Evolutionary conservation across 2,888 invertebrate species (phyloP).

Genomic region (Machimus rusticus): DNA sequence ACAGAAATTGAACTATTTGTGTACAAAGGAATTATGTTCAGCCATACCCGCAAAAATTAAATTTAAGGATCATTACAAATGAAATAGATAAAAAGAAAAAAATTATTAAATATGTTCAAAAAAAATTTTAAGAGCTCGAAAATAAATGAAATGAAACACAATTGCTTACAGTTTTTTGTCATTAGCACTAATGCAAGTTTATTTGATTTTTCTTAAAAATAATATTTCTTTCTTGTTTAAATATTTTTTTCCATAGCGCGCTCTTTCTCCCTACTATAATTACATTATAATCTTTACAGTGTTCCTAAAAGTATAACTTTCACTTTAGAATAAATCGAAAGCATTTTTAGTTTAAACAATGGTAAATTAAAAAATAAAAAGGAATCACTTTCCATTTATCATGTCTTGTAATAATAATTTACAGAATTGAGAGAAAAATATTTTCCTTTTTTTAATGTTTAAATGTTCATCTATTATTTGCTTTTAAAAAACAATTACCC

Average conservation of each 20-base stretch:
- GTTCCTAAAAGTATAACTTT: not conserved
- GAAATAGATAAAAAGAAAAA: no score
- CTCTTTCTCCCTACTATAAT: not conserved
- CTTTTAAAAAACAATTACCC: not conserved
- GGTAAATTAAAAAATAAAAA: not conserved
- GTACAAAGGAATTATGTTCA: no score
- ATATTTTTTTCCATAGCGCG: not conserved
- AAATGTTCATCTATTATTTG: not conserved
- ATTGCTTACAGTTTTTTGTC: not conserved
- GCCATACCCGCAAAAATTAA: no score
- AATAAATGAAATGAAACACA: not conserved
- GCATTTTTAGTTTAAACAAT: not conserved
- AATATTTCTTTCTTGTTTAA: constrained; percentile 9
- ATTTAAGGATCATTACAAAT: no score
- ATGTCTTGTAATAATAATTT: not conserved
- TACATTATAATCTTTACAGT: constrained; percentile 28
- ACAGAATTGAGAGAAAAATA: not conserved
- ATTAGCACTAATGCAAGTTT: constrained; percentile 22
- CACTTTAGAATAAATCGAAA: constrained; percentile 9
- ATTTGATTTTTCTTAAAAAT: constrained; percentile 21
- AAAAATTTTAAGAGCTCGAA: not conserved
- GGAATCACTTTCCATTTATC: not conserved
- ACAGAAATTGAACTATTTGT: no score
- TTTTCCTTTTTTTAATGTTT: not conserved
- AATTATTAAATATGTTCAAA: no score